Conservation (phyloP, 2,888 invertebrate genomes). For the Chrysolina americana region DNA sequence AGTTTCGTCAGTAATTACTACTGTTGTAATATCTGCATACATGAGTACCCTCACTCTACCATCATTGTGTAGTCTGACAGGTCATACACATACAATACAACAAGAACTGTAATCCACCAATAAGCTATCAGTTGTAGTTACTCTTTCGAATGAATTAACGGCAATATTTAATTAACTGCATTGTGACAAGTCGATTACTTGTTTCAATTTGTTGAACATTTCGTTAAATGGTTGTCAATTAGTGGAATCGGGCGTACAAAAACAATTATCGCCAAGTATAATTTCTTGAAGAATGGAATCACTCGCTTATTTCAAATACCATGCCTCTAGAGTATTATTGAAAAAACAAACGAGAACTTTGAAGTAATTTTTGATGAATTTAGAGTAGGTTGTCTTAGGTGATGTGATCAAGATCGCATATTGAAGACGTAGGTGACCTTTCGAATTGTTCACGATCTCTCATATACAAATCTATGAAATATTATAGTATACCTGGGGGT, state of each 20-base stretch:
- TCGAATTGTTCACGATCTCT: neutral
- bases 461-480: neutral
- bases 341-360: neutral
- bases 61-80: too few relatives aligned
- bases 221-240: conserved; percentile 20
- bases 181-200: conserved; percentile 18
- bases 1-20: too few relatives aligned
- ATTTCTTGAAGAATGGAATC: neutral
- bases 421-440: conserved; percentile 1
- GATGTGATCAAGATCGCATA: neutral
- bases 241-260: neutral
- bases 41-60: too few relatives aligned
- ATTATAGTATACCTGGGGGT: too few relatives aligned
- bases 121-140: neutral
- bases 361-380: neutral
- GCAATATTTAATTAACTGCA: conserved; percentile 4
- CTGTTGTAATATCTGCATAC: too few relatives aligned
- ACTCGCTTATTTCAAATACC: neutral
- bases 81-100: too few relatives aligned
- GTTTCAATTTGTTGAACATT: conserved; percentile 23
- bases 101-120: neutral
- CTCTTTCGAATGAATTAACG: conserved; percentile 9
- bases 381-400: neutral
- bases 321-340: neutral
- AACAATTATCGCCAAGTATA: conserved; percentile 19